Base-by-base conservation (phyloP, 2,113 vertebrate genomes). In the Chloroceryle aenea region DNA sequence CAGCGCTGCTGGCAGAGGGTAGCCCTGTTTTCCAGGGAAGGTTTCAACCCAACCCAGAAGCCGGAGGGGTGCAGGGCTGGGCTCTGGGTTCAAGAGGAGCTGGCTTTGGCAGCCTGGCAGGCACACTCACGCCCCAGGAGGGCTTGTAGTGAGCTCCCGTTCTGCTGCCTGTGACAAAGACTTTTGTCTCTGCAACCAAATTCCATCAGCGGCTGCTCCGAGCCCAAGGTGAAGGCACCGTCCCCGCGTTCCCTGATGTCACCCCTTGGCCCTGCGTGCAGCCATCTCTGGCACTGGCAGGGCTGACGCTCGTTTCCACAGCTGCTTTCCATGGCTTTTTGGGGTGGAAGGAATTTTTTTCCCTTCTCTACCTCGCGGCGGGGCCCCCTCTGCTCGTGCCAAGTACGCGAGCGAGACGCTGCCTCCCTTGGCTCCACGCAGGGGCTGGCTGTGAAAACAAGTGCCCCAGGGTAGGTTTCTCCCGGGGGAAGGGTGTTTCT, bases 181-280 rank as follows among this genome's bases (percentile, higher is more conserved):
- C 34, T n/a, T 22, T n/a, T 0, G 0, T 20, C 43, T 63, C 52
- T 59, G 38, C 34, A 7, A 82, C 45, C 55, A 30, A 32, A 74
- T 90, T 7, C 34, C 93, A 76, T 72, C 89, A 56, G 47, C 8
- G 5, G 64, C 6, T 27, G 73, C 92, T 94, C 10, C 2, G 43
- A 50, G 78, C 79, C 26, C 77, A 26, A 38, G 2, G 10, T 2
- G 22, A 23, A 22, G 77, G 88, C 89, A 59, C 8, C 0, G 3
- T 85, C 89, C 87, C 52, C 9, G 3, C 1, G 30, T 63, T 84
- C 73, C 94, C 84, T 97, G 84, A 92, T 89, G 87, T 95, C 94
- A 95, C 26, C 93, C 61, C 82, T 78, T 95, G 89, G 94, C 89
- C 40, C 34, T 0, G 5, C 22, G 3, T 2, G 0, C 66, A 29